phyloP scores from a whole-genome alignment of 2,797 vertebrate species.

The Argya squamiceps region DNA sequence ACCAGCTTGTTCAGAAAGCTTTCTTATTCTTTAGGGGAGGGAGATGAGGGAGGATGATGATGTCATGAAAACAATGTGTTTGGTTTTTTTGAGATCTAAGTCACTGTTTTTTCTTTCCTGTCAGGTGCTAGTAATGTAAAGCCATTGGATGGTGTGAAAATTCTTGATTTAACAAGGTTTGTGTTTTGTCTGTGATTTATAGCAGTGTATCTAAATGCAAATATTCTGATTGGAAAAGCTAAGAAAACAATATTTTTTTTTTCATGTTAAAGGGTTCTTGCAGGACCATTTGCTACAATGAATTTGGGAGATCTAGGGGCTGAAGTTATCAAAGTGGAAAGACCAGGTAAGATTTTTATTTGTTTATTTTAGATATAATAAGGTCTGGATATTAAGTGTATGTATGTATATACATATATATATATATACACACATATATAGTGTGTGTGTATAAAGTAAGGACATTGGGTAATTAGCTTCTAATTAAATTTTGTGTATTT shows the following conservation, averaged over 20 bases:
- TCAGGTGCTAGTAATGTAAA: conserved; percentile 68
- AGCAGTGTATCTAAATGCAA: background rate
- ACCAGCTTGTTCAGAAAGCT: background rate
- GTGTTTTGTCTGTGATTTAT: conserved; percentile 21
- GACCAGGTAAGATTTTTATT: conserved; percentile 81
- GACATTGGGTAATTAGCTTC: background rate
- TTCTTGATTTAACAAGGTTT: conserved; percentile 92
- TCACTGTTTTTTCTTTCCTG: conserved; percentile 54
- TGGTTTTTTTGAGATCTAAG: background rate
- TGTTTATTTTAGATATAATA: background rate
- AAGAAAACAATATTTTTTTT: background rate
- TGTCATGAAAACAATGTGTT: background rate
- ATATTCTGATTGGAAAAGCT: background rate
- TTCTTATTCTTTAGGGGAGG: background rate
- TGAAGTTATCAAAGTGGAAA: conserved; percentile 95
- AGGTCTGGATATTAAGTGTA: background rate
- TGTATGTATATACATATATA: background rate
- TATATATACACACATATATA: background rate
- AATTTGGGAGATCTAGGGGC: conserved; percentile 94
- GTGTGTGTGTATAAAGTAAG: background rate
- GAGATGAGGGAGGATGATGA: background rate
- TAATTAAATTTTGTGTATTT: background rate
- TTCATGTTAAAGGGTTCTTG: conserved; percentile 84
- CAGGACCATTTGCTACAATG: conserved; percentile 95
- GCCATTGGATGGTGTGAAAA: conserved; percentile 87